Conservation (phyloP, 2,888 invertebrate genomes). For the Notodonta ziczac region DNA sequence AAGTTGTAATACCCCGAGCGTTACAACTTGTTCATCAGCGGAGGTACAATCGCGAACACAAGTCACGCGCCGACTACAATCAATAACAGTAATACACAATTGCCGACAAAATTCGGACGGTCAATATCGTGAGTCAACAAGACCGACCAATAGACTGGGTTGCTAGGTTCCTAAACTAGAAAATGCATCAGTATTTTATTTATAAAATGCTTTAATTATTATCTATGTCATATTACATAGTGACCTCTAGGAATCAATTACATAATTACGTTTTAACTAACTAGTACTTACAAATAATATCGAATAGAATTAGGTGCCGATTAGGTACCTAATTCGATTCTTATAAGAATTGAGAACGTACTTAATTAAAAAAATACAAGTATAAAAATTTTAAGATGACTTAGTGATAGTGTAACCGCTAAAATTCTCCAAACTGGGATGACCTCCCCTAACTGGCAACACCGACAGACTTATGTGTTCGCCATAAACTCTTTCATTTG, state of each 20-base stretch:
- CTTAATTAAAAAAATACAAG: too few species aligned
- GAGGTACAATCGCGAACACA: slow-evolving; percentile 73
- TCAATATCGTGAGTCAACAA: slow-evolving; percentile 82
- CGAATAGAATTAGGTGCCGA: too few species aligned
- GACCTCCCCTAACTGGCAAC: slow-evolving; percentile 66
- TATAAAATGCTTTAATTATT: not conserved
- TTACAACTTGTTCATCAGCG: slow-evolving; percentile 60
- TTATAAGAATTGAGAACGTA: too few species aligned
- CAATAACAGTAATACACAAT: slow-evolving; percentile 82
- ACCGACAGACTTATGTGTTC: slow-evolving; percentile 76
- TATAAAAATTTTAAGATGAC: not conserved
- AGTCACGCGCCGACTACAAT: slow-evolving; percentile 81
- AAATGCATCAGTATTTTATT: slow-evolving; percentile 23
- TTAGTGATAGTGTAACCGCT: not conserved
- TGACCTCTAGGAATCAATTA: too few species aligned
- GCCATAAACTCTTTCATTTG: slow-evolving; percentile 85
- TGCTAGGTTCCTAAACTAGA: slow-evolving; percentile 44
- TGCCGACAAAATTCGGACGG: slow-evolving; percentile 74
- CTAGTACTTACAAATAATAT: too few species aligned
- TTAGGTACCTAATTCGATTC: too few species aligned
- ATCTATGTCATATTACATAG: too few species aligned
- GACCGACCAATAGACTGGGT: slow-evolving; percentile 52
- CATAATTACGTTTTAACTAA: too few species aligned
- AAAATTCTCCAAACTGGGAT: slow-evolving; percentile 40
- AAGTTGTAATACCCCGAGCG: slow-evolving; percentile 44